Conservation (phyloP, 2,113 vertebrate genomes). For the Redunca redunca region DNA sequence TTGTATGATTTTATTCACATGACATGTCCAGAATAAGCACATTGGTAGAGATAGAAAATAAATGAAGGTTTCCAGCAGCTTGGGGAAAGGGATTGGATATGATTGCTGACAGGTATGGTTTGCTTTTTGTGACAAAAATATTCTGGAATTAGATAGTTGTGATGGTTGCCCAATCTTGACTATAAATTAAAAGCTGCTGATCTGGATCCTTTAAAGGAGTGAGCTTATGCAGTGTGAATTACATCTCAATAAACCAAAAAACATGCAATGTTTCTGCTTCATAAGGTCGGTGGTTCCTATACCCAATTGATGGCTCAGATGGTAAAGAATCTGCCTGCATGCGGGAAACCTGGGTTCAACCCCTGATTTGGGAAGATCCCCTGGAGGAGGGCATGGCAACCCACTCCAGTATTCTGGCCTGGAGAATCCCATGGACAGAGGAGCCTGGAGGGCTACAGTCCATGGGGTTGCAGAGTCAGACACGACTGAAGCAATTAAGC, state of each 20-base stretch:
- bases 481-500: neutral
- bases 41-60: neutral
- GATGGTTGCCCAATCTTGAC: neutral
- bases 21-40: neutral
- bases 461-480: neutral
- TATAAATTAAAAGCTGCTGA: neutral
- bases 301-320: neutral
- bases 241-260: neutral
- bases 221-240: neutral
- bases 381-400: neutral
- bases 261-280: neutral
- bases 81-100: no score
- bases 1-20: neutral
- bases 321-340: neutral
- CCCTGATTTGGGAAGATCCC: neutral
- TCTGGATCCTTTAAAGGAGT: neutral
- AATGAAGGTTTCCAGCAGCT: no score
- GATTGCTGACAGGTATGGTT: neutral
- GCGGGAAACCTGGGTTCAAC: neutral
- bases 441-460: neutral
- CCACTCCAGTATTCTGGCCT: neutral
- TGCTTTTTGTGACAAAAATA: neutral
- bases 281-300: neutral
- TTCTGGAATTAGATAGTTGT: neutral
- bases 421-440: neutral